These are phyloP conservation scores for Scyliorhinus canicula DNA, from an alignment of 2,797 vertebrate species.

Conservation along the genomic window DNA sequence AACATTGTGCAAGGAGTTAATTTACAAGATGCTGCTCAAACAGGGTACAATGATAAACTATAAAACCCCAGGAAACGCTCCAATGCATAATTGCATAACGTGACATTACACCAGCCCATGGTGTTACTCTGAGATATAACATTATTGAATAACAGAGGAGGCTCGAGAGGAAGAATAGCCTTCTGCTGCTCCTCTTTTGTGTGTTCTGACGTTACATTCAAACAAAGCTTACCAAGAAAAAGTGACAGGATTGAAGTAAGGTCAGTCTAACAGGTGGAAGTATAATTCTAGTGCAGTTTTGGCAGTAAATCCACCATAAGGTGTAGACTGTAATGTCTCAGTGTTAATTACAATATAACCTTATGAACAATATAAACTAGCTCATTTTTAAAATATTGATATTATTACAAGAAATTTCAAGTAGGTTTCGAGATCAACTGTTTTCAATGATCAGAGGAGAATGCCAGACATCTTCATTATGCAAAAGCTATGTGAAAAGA, in stretches of 20 bases:
- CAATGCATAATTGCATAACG: no score
- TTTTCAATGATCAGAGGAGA: background rate
- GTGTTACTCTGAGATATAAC: no score
- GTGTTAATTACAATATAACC: background rate
- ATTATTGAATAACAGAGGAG: no score
- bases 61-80: no score
- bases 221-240: background rate
- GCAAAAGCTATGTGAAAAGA: background rate
- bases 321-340: no score
- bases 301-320: background rate
- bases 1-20: no score
- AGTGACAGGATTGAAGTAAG: background rate
- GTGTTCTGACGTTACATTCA: background rate
- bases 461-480: background rate
- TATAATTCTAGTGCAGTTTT: background rate
- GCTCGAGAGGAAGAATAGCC: no score
- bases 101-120: no score
- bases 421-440: background rate
- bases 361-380: slow-evolving; percentile 6
- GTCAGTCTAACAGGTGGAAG: background rate
- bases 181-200: no score
- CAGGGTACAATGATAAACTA: no score
- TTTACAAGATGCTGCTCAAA: no score
- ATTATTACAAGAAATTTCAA: background rate
- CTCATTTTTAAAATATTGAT: background rate